Evolutionary conservation across 2,797 vertebrate species (phyloP).

Genomic region (Hoplostethus mediterraneus): DNA sequence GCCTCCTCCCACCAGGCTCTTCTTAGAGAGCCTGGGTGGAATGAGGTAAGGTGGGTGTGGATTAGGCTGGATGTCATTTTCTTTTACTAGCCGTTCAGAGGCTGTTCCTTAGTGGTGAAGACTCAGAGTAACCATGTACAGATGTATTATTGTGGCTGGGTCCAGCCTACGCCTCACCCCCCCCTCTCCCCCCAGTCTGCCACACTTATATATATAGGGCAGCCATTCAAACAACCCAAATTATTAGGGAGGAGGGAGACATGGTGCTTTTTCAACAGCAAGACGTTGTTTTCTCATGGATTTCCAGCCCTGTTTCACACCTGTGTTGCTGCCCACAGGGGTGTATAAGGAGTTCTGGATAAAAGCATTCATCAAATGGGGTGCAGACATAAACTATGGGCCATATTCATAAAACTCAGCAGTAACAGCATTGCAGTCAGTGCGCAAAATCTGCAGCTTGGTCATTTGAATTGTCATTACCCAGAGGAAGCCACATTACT

Average conservation of each 20-base stretch:
- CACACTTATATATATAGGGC: too few relatives aligned
- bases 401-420: constrained; percentile 58
- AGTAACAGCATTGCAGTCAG: constrained; percentile 47
- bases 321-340: not conserved
- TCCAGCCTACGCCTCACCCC: too few relatives aligned
- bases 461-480: constrained; percentile 70
- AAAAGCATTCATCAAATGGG: constrained; percentile 63
- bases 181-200: too few relatives aligned
- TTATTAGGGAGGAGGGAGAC: not conserved
- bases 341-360: constrained; percentile 10
- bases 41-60: constrained; percentile 85
- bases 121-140: constrained; percentile 49
- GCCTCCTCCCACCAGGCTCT: constrained; percentile 66
- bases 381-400: constrained; percentile 26
- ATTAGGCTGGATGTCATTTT: constrained; percentile 77
- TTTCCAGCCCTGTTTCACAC: not conserved
- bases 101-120: constrained; percentile 54
- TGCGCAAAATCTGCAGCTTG: constrained; percentile 44
- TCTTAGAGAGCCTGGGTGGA: constrained; percentile 70
- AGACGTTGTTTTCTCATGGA: not conserved
- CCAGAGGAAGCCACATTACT: constrained; percentile 63
- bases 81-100: constrained; percentile 65
- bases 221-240: too few relatives aligned
- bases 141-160: constrained; percentile 49
- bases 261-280: not conserved